These are phyloP conservation scores for Acanthaster planci DNA, from an alignment of 35 echinoderm and acorn worm species.

Conservation along the genomic window DNA sequence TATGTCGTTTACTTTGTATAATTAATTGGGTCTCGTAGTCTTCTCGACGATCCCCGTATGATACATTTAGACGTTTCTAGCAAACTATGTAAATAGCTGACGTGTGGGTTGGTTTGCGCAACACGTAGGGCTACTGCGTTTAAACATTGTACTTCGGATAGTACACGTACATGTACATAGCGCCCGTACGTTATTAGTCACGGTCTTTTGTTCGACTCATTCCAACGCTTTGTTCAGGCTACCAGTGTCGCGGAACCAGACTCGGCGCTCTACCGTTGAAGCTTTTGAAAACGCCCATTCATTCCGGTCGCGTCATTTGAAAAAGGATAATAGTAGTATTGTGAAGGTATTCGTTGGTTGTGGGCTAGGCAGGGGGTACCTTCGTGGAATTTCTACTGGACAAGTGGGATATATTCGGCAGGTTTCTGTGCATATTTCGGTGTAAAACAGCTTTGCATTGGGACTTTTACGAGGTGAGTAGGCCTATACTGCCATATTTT, in stretches of 20 bases:
- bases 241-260: neutral
- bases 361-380: neutral
- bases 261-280: neutral
- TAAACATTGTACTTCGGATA: no score
- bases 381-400: neutral
- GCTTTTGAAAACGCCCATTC: conserved; percentile 22
- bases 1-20: no score
- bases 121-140: no score
- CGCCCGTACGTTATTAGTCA: no score
- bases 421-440: neutral
- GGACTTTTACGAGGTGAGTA: neutral
- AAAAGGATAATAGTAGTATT: neutral
- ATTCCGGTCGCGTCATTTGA: conserved; percentile 1
- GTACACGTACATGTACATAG: no score
- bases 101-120: no score
- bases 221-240: no score
- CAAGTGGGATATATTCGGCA: neutral
- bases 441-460: neutral
- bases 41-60: no score
- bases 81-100: no score
- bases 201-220: no score
- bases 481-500: neutral
- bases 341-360: neutral
- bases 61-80: no score
- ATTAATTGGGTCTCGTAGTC: no score